Evolutionary conservation across 2,113 vertebrate species (phyloP), one percentile per base, ranked within the genome.

Genomic region (Isurus oxyrinchus): DNA sequence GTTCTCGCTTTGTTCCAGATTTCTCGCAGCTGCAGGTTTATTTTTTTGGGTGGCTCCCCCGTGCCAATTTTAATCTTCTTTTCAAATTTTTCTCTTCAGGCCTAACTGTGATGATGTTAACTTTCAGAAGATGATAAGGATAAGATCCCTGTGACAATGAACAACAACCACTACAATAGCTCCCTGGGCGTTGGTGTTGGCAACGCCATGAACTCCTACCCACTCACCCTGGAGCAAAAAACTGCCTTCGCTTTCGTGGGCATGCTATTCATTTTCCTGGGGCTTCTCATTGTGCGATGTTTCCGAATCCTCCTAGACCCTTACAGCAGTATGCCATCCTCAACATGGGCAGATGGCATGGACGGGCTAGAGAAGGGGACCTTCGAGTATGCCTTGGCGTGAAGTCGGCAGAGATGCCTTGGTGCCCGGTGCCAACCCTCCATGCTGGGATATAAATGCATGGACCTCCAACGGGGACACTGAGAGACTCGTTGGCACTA

Each of bases 291-390:
- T 96, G 98, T 99, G 96, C 97, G 99, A 97, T 99, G 99, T 97
- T 99, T 99, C 98, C 98, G 98, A 97, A 99, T 99, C 97, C 97
- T 99, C 94, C 97, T 99, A 97, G 99, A 99, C 97, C 99, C 99
- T 0, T 99, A 99, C 96, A 99, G 99, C 96, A 99, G 99, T 96
- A 99, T 99, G 99, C 99, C 99, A 25, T 99, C 99, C 11, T 99
- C 99, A 87, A 99, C 99, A 0, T 99, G 99, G 99, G 98, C 98
- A 91, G 98, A 99, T 93, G 99, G 99, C 97, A 98, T 99, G 4
- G 99, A 99, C 97, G 99, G 99, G 57, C 97, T 99, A 96, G 99
- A 99, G 97, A 99, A 99, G 97, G 99, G 99, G 96, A 99, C 99
- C 55, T 99, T 99, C 97, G 99, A 99, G 97, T 99, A 99, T 27